Evolutionary conservation across 2,797 vertebrate species (phyloP).

Genomic region (Chaunax sp.): DNA sequence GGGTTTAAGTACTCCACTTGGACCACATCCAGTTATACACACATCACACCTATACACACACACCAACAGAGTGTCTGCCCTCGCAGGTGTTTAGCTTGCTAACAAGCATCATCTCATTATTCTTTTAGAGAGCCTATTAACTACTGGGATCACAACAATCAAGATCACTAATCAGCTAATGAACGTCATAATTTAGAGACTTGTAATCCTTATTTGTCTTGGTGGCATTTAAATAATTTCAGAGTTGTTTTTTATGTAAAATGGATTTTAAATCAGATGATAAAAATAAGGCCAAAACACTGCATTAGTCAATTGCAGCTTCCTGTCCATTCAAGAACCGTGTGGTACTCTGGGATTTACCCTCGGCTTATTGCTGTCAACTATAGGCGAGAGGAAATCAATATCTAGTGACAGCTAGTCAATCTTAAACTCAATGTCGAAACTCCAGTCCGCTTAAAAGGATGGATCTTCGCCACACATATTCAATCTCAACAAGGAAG

Average conservation of each 20-base stretch:
- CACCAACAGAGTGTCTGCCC: constrained; percentile 56
- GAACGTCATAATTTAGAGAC: constrained; percentile 62
- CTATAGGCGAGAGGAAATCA: constrained; percentile 79
- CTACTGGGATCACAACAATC: constrained; percentile 59
- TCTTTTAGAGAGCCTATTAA: constrained; percentile 76
- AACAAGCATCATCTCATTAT: constrained; percentile 78
- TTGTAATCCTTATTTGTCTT: constrained; percentile 35
- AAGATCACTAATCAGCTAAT: constrained; percentile 71
- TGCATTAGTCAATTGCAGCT: constrained; percentile 49
- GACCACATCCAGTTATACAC: constrained; percentile 57
- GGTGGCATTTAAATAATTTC: constrained; percentile 2
- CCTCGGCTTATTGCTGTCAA: constrained; percentile 74
- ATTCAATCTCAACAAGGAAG: constrained; percentile 71
- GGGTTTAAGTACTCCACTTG: constrained; percentile 67
- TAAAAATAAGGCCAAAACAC: constrained; percentile 54
- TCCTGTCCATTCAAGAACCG: constrained; percentile 50
- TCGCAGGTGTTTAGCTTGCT: constrained; percentile 78
- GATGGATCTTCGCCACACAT: constrained; percentile 69
- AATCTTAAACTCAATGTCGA: constrained; percentile 77
- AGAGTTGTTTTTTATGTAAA: constrained; percentile 40
- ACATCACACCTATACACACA: constrained; percentile 37
- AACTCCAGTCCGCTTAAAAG: constrained; percentile 74
- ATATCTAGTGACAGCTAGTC: constrained; percentile 81
- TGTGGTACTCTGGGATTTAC: constrained; percentile 66
- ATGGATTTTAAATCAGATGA: constrained; percentile 60